A percentile compares a stretch with the other conserved stretches of the same genome.
These are phyloP conservation scores for Chymomyza procnemis DNA, from an alignment of 2,888 invertebrate genomes.

Conservation along the genomic window DNA sequence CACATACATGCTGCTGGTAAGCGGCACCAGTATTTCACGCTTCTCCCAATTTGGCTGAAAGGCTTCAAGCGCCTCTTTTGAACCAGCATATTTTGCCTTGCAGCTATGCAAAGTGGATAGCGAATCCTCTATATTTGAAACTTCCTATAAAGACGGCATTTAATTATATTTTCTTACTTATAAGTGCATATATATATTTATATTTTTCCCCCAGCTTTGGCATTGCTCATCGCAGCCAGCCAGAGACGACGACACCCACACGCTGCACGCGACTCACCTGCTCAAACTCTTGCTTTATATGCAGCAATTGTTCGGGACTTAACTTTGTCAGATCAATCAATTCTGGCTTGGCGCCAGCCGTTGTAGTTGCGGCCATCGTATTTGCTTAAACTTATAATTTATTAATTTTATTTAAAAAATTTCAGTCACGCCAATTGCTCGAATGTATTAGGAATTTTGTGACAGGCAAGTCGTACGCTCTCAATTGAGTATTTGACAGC, in stretches of 20 bases:
- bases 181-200: not conserved
- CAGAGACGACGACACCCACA: conserved; percentile 38
- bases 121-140: conserved; percentile 93
- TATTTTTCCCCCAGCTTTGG: not conserved
- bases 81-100: conserved; percentile 92
- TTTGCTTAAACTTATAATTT: conserved; percentile 52
- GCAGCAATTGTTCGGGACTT: conserved; percentile 88
- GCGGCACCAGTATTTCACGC: conserved; percentile 92
- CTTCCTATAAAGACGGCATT: conserved; percentile 82
- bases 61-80: conserved; percentile 90
- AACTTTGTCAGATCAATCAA: conserved; percentile 90
- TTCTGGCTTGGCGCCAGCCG: conserved; percentile 81
- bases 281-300: conserved; percentile 92
- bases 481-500: not conserved
- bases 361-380: conserved; percentile 49
- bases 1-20: conserved; percentile 98
- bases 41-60: conserved; percentile 87
- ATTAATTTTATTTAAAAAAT: conserved; percentile 18
- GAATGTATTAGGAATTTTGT: not conserved
- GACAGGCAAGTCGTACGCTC: not conserved
- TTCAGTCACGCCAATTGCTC: not conserved
- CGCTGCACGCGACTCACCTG: conserved; percentile 81
- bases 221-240: conserved; percentile 1
- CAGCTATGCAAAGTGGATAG: conserved; percentile 92
- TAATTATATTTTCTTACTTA: not conserved